Evolutionary conservation across 2,797 vertebrate species (phyloP).

Genomic region (Liasis olivaceus): DNA sequence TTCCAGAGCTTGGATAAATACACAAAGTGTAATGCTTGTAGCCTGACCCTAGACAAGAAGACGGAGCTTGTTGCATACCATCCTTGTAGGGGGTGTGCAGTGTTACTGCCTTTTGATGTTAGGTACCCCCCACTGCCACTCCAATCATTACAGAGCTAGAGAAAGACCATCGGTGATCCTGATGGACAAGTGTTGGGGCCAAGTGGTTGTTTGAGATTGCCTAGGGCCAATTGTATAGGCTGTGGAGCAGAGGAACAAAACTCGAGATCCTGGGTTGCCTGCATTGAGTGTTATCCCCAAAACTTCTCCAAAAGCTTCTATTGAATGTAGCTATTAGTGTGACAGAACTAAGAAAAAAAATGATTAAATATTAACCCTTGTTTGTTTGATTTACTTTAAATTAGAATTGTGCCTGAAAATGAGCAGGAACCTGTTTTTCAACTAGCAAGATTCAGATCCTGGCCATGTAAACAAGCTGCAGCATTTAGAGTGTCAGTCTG

Average conservation of each 20-base stretch:
- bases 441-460: not conserved
- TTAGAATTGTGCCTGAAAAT: not conserved
- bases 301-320: not conserved
- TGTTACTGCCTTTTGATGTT: not conserved
- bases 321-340: not conserved
- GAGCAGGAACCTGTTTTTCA: not conserved
- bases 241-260: not conserved
- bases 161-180: not conserved
- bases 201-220: not conserved
- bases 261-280: not conserved
- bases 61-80: not conserved
- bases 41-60: not conserved
- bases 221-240: not conserved
- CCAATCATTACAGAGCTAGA: not conserved
- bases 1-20: not conserved
- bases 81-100: not conserved
- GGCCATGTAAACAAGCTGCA: not conserved
- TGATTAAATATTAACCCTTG: not conserved
- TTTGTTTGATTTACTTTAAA: not conserved
- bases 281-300: not conserved
- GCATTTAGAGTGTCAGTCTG: not conserved
- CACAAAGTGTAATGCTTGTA: not conserved
- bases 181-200: not conserved
- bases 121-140: not conserved
- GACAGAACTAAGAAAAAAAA: not conserved